Percentiles rank a stretch among this genome's conserved stretches.
phyloP scores from a whole-genome alignment of 2,888 invertebrate genomes.

The Biston betularia region DNA sequence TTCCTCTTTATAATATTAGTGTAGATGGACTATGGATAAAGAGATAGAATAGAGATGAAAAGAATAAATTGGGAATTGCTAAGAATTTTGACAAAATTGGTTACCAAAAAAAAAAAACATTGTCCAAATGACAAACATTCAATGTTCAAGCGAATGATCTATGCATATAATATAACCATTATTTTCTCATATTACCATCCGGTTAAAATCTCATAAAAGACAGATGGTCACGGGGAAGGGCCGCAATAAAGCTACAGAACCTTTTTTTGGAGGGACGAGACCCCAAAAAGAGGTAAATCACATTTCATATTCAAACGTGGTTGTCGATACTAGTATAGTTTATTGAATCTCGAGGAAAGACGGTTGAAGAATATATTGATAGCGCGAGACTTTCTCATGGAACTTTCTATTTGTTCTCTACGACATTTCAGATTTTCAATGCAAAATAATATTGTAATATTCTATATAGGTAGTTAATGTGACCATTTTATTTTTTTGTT shows the following conservation, averaged over 20 bases:
- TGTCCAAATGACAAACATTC: neutral
- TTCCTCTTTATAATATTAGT: too few relatives aligned
- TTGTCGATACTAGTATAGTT: constrained; percentile 36
- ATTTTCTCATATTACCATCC: constrained; percentile 13
- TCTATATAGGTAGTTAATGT: too few relatives aligned
- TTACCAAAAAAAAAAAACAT: too few relatives aligned
- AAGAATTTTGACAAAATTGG: too few relatives aligned
- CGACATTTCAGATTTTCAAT: neutral
- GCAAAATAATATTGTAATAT: neutral
- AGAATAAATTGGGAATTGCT: too few relatives aligned
- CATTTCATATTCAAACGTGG: constrained; percentile 43
- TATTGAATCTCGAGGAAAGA: constrained; percentile 44
- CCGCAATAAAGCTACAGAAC: constrained; percentile 28
- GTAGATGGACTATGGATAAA: too few relatives aligned
- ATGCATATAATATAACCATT: neutral
- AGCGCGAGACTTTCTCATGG: constrained; percentile 5
- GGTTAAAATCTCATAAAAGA: constrained; percentile 20
- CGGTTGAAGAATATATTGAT: constrained; percentile 36
- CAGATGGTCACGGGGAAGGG: constrained; percentile 21
- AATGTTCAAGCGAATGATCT: neutral
- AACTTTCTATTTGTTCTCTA: constrained; percentile 9
- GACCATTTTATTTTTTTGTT: too few relatives aligned
- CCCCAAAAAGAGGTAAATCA: constrained; percentile 35
- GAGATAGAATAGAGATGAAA: too few relatives aligned
- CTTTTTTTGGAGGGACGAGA: constrained; percentile 25